Evolutionary conservation across 2,888 invertebrate species (phyloP), one percentile per base, ranked within the genome.

Genomic region (Byasa hedistus): DNA sequence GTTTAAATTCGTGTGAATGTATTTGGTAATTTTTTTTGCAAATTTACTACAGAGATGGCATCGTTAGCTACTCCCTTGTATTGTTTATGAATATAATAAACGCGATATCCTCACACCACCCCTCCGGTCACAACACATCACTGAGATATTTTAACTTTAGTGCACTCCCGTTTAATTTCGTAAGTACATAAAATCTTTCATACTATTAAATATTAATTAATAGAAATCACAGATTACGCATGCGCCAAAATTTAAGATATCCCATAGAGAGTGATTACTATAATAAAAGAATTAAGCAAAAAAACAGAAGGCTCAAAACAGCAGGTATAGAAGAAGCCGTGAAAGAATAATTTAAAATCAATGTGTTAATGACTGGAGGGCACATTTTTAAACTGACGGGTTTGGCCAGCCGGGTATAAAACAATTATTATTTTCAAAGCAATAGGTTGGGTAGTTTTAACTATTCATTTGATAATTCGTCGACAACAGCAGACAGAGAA

Each of bases 301-400:
- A 19, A 44, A 48, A 78, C 69, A 78, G 73, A 73, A 78, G 78
- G 78, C 76, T 81, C 79, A 67, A 76, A 76, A 76, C 76, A 64
- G 78, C 76, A 79, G 71, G 70, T 80, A 79, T 79, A 82, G 75
- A 79, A 71, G 66, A 87, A 88, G 87, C 86, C 81, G 82, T 82
- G 80, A 73, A 70, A 65, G 61, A 56, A 56, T 63, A 23, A 36
- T n/a, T 10, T 70, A 72, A 63, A 78, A 71, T 73, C 52, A 54
- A 72, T 76, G 79, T 78, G 79, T 82, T 82, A 82, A 83, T 85
- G 86, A 89, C 89, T 86, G 88, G 86, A 83, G 85, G 85, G 80
- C 68, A 62, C 70, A 71, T n/a, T 70, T 69, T 74, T 71, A 72
- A 75, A 77, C 76, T 76, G 76, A 76, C 74, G 77, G 73, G 71